These are phyloP conservation scores for Phortica okadai DNA, from an alignment of 2,888 invertebrate species.

Conservation along the genomic window DNA sequence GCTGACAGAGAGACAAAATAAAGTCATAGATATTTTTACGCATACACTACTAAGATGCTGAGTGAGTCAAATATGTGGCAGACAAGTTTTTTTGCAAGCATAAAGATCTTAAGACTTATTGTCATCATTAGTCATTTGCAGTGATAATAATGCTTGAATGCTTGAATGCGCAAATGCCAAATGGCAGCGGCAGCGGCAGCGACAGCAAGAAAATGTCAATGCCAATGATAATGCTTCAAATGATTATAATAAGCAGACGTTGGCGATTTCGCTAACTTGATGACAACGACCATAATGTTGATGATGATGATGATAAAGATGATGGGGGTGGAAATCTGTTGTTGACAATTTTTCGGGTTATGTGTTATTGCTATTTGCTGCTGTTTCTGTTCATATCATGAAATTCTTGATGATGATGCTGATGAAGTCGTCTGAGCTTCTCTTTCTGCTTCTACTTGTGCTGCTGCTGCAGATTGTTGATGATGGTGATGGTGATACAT, in stretches of 20 bases:
- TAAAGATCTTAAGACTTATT: slow-evolving; percentile 46
- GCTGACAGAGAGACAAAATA: background rate
- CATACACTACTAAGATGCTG: background rate
- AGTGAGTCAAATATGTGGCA: background rate
- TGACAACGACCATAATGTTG: background rate
- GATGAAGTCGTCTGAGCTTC: background rate
- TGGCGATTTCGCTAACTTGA: background rate
- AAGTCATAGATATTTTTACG: background rate
- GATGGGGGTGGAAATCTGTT: background rate
- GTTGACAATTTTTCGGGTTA: slow-evolving; percentile 16
- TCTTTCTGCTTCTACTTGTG: background rate
- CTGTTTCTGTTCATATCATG: background rate
- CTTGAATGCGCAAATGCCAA: background rate
- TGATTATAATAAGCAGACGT: slow-evolving; percentile 2
- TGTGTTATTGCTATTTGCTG: background rate
- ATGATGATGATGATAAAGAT: background rate
- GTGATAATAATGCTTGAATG: slow-evolving; percentile 25
- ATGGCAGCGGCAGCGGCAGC: slow-evolving; percentile 35
- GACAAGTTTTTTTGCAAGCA: slow-evolving; percentile 27
- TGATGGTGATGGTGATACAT: slow-evolving; percentile 14
- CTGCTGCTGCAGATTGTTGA: background rate
- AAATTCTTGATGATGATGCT: too few species aligned
- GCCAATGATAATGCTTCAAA: slow-evolving; percentile 11
- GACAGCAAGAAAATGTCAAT: slow-evolving; percentile 21
- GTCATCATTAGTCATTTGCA: slow-evolving; percentile 65